A percentile compares a stretch with the other conserved stretches of the same genome.
Evolutionary conservation across 2,113 vertebrate genomes (phyloP).

Genomic region (Ornithorhynchus anatinus): DNA sequence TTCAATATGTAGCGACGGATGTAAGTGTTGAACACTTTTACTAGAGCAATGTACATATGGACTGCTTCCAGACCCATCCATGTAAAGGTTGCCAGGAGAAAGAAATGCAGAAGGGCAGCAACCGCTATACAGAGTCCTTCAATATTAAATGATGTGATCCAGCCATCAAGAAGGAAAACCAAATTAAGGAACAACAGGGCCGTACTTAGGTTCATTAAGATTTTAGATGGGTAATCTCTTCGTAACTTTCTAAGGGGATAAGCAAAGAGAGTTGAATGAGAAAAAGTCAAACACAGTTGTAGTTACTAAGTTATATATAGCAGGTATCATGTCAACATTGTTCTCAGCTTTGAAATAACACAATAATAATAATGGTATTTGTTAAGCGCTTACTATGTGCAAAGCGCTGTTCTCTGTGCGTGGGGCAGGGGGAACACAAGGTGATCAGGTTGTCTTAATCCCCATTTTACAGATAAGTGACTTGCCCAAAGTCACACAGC

Average conservation of each 20-base stretch:
- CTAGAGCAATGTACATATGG: slow-evolving; percentile 98
- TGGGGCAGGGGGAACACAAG: no score
- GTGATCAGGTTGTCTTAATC: no score
- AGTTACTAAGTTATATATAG: background rate
- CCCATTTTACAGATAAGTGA: no score
- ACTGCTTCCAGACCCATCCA: slow-evolving; percentile 98
- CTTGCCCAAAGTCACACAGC: no score
- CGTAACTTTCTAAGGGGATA: slow-evolving; percentile 81
- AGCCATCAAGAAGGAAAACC: slow-evolving; percentile 89
- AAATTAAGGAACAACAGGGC: slow-evolving; percentile 92
- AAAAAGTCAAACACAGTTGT: background rate
- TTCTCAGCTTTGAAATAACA: accelerated
- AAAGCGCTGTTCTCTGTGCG: no score
- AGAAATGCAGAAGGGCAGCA: slow-evolving; percentile 89
- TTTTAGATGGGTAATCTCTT: slow-evolving; percentile 98
- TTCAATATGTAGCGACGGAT: slow-evolving; percentile 95
- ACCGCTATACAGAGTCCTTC: slow-evolving; percentile 80
- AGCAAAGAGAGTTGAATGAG: background rate
- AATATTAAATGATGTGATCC: slow-evolving; percentile 83
- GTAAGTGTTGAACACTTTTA: slow-evolving; percentile 98
- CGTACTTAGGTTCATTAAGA: slow-evolving; percentile 96
- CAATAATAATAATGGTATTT: no score
- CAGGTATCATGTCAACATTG: background rate
- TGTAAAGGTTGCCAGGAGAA: slow-evolving; percentile 92
- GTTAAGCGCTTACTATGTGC: no score